phyloP scores from a whole-genome alignment of 2,113 vertebrate species.

The Macquaria australasica region DNA sequence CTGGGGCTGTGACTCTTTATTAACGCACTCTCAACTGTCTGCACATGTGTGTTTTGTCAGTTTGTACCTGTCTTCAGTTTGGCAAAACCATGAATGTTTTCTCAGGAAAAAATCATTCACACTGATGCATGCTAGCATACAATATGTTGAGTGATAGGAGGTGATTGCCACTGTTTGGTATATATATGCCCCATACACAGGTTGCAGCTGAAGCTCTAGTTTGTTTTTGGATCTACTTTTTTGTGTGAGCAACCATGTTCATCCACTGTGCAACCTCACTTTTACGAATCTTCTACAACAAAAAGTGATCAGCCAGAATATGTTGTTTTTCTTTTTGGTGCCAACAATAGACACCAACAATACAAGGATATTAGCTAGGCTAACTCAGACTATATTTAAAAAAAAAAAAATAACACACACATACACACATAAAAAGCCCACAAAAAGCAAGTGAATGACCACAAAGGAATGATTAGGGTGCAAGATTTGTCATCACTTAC shows the following conservation, averaged over 20 bases:
- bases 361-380: too few species aligned
- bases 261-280: background rate
- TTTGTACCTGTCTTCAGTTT: background rate
- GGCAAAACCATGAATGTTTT: background rate
- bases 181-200: too few species aligned
- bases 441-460: too few species aligned
- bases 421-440: too few species aligned
- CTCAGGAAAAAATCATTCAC: background rate
- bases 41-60: background rate
- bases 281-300: background rate
- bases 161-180: background rate
- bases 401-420: too few species aligned
- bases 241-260: too few species aligned
- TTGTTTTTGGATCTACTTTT: too few species aligned
- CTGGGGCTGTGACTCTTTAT: slow-evolving; percentile 10
- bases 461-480: too few species aligned
- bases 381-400: too few species aligned
- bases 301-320: background rate
- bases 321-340: background rate
- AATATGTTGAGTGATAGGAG: background rate
- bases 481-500: too few species aligned
- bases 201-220: too few species aligned
- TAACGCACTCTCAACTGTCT: background rate
- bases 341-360: too few species aligned
- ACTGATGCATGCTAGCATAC: background rate